A percentile compares a stretch with the other conserved stretches of the same genome.
Evolutionary conservation across 2,888 invertebrate genomes (phyloP).

Genomic region (Phorcus lineatus): DNA sequence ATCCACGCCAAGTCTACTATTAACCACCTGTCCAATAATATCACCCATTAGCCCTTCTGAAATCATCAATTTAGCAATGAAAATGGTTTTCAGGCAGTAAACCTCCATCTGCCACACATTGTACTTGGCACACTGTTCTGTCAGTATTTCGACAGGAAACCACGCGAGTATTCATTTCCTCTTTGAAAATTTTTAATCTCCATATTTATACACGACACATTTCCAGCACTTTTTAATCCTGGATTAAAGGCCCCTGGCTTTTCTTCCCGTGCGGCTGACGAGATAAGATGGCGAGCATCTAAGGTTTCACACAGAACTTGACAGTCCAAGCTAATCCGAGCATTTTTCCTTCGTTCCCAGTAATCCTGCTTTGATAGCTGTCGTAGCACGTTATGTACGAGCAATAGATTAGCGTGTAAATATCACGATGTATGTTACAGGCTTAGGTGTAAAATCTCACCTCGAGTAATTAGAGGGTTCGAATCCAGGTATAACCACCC

Average conservation of each 20-base stretch:
- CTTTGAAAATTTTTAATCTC: not conserved
- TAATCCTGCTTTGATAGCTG: not conserved
- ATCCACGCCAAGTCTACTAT: no score
- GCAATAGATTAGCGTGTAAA: not conserved
- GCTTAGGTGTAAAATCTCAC: not conserved
- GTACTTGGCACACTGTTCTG: not conserved
- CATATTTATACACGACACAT: slow-evolving; percentile 2
- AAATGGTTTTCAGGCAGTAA: no score
- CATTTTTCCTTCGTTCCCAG: not conserved
- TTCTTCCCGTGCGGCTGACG: not conserved
- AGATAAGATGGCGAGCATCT: not conserved
- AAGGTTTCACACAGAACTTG: not conserved
- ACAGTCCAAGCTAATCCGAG: not conserved
- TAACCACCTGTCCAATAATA: no score
- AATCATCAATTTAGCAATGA: no score
- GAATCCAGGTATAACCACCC: not conserved
- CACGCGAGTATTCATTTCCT: not conserved
- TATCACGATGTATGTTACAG: not conserved
- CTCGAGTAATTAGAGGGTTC: not conserved
- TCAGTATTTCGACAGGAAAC: not conserved
- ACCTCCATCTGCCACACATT: not conserved
- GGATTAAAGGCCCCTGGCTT: not conserved
- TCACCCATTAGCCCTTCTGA: no score
- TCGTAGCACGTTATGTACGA: not conserved
- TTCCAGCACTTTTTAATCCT: not conserved